A percentile compares a stretch with the other conserved stretches of the same genome.
These are phyloP conservation scores for Eolophus roseicapilla DNA, from an alignment of 2,113 vertebrate species.

Conservation along the genomic window DNA sequence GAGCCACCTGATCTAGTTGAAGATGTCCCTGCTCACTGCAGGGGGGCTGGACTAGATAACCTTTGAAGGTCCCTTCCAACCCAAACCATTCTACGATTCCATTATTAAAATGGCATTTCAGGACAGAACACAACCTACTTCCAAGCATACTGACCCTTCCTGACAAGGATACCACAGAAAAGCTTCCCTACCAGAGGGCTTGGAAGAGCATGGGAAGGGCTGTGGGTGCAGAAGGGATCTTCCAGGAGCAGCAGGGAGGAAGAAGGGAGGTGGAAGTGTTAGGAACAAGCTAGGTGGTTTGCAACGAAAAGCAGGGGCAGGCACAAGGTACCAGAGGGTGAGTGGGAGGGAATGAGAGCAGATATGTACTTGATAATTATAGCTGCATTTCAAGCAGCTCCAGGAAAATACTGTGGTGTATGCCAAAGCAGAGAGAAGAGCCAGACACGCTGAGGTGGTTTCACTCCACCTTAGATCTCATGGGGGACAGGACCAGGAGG, in stretches of 20 bases:
- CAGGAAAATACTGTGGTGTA: neutral
- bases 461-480: neutral
- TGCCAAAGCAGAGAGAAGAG: neutral
- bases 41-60: neutral
- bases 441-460: neutral
- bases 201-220: neutral
- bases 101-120: neutral
- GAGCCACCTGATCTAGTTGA: neutral
- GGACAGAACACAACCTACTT: neutral
- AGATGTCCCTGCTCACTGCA: neutral
- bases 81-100: neutral
- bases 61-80: neutral
- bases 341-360: constrained; percentile 35
- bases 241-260: neutral
- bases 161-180: neutral
- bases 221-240: neutral
- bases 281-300: neutral
- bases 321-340: constrained; percentile 22
- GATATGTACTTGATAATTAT: neutral
- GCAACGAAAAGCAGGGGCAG: neutral
- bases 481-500: neutral
- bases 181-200: neutral
- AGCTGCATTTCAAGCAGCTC: neutral
- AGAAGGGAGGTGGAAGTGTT: neutral
- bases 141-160: neutral